Percentiles rank a stretch among this genome's conserved stretches.
Evolutionary conservation across 2,797 vertebrate genomes (phyloP).

Genomic region (Anguilla pacifica): DNA sequence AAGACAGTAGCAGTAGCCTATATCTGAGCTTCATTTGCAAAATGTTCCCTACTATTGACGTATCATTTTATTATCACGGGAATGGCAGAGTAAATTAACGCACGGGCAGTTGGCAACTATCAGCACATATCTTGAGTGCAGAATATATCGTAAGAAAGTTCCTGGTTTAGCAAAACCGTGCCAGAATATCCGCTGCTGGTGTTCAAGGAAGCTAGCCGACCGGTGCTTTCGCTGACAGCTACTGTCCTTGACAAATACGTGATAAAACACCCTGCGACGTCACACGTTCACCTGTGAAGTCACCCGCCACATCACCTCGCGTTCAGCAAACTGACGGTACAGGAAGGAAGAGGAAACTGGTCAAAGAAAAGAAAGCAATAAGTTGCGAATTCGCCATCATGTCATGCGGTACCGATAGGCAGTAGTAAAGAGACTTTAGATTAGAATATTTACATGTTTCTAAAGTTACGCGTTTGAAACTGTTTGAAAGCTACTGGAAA

Average conservation of each 20-base stretch:
- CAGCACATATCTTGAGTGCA: not conserved
- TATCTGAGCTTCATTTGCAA: not conserved
- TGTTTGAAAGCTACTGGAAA: conserved; percentile 48
- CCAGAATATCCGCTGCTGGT: not conserved
- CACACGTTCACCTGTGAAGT: conserved; percentile 10
- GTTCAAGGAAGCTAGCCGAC: not conserved
- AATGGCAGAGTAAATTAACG: not conserved
- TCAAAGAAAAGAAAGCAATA: not conserved
- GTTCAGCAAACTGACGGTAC: not conserved
- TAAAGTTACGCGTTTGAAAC: not conserved
- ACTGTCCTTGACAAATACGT: not conserved
- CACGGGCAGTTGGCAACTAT: not conserved
- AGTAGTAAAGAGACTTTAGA: not conserved
- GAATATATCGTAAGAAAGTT: not conserved
- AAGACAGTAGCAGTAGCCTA: not conserved
- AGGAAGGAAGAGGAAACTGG: not conserved
- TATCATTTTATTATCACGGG: not conserved
- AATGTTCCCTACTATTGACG: not conserved
- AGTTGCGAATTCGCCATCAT: not conserved
- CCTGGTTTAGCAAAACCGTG: not conserved
- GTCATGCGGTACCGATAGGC: not conserved
- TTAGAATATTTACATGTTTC: not conserved
- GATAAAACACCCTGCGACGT: not conserved
- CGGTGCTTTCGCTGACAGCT: not conserved
- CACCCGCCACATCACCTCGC: conserved; percentile 9